These are phyloP conservation scores for Sardinella longiceps DNA, from an alignment of 2,797 vertebrate species.

Conservation along the genomic window DNA sequence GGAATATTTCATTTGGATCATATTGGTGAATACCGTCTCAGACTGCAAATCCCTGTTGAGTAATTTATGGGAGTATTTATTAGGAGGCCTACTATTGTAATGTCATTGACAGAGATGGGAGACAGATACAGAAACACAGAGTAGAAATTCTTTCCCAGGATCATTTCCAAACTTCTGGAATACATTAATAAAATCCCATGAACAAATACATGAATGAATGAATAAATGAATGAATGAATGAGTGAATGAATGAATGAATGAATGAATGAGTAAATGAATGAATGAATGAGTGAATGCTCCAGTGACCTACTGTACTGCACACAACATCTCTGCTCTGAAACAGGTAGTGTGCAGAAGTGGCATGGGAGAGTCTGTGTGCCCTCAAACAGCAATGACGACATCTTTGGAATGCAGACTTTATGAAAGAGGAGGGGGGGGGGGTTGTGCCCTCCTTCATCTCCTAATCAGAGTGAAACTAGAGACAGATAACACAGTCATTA, in stretches of 20 bases:
- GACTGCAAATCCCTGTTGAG: background rate
- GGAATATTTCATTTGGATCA: background rate
- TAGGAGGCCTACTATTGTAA: background rate
- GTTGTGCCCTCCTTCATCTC: background rate
- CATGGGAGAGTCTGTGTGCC: background rate
- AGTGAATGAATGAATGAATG: background rate
- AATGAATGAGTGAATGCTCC: background rate
- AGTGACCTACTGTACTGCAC: background rate
- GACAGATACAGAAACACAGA: background rate
- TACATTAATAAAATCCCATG: background rate
- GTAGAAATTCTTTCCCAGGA: background rate
- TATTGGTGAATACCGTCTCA: background rate
- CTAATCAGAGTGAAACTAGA: constrained; percentile 21
- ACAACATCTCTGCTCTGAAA: background rate
- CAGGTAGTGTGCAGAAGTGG: background rate
- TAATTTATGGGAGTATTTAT: background rate
- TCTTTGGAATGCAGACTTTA: constrained; percentile 18
- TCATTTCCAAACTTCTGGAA: background rate
- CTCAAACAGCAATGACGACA: constrained; percentile 13
- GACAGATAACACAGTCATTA: constrained; percentile 43
- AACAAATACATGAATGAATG: background rate
- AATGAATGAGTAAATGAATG: background rate
- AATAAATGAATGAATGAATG: background rate
- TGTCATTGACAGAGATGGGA: background rate
- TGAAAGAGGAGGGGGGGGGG: background rate